A percentile compares a stretch with the other conserved stretches of the same genome.
Conservation (phyloP, 2,888 invertebrate genomes). For the Endomychus coccineus region DNA sequence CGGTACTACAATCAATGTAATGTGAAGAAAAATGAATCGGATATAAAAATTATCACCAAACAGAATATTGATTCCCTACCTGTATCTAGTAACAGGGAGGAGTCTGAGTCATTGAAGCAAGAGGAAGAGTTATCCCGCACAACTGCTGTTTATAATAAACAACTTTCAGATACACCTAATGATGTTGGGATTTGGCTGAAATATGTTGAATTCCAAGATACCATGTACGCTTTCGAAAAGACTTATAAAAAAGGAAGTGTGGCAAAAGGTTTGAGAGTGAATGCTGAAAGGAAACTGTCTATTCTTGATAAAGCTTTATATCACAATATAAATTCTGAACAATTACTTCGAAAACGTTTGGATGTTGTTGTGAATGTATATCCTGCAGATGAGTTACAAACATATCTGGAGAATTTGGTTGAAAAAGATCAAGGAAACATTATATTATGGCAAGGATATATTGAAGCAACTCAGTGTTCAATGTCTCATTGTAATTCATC, state of each 20-base stretch:
- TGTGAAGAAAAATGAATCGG: constrained; percentile 15
- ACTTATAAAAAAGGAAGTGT: constrained; percentile 41
- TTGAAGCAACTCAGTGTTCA: constrained; percentile 49
- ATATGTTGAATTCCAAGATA: constrained; percentile 53
- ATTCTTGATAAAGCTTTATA: constrained; percentile 55
- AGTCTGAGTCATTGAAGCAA: constrained; percentile 30
- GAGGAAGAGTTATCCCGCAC: constrained; percentile 47
- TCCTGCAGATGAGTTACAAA: constrained; percentile 53
- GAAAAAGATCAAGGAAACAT: constrained; percentile 46
- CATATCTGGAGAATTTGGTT: constrained; percentile 43
- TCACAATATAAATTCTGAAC: constrained; percentile 49
- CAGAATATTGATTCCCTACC: constrained; percentile 22
- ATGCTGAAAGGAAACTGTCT: constrained; percentile 52
- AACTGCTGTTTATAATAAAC: constrained; percentile 50
- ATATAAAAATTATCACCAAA: constrained; percentile 29
- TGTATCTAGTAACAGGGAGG: constrained; percentile 9
- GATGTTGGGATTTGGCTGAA: constrained; percentile 54
- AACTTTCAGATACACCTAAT: constrained; percentile 45
- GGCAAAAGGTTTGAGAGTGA: constrained; percentile 41
- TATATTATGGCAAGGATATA: constrained; percentile 48
- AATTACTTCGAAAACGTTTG: constrained; percentile 47
- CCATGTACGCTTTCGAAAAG: constrained; percentile 43
- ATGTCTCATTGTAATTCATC: constrained; percentile 57
- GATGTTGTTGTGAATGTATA: constrained; percentile 46
- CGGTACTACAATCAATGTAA: constrained; percentile 32